Base-by-base conservation (phyloP, 2,113 vertebrate genomes). In the Prunella fulvescens region DNA sequence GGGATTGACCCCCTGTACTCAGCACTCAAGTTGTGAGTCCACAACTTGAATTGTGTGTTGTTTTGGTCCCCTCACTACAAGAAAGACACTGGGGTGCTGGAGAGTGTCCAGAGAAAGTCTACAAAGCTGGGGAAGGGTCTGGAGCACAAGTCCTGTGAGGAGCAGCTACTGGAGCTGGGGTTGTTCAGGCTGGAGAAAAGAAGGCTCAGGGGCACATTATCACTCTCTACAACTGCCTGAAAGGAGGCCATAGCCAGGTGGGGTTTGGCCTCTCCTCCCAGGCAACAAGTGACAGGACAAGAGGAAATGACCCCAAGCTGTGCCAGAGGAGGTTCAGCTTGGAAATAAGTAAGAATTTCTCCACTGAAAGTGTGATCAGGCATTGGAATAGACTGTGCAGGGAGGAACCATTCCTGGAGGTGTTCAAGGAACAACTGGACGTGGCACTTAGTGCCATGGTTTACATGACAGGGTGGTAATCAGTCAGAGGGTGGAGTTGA, bases 1-100 rank as follows among this genome's bases (percentile, higher is more conserved):
- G 42, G 9, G 35, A 33, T 37, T 71, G 17, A 11, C 11, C 4
- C 2, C 4, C 24, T 56, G 17, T 20, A 15, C 23, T 51, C 0
- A 0, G 37, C 8, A 24, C 5, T 56, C 25, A 44, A 17, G 7
- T 13, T 19, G 13, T 48, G 57, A 71, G 29, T 20, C 24, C 11
- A 12, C 31, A 72, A 1, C 5, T 51, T 7, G 4, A 51, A 45
- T 58, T 0, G 0, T 45, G 23, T 45, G 12, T 51, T 65, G 23
- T 73, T 73, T 37, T 39, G 22, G 44, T 50, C 8, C 15, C 8
- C 37, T 81, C 23, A 3, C 3, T 57, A 1, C 28, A 12, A 16
- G 37, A 73, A 37, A 7, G 37, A 53, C 10, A 10, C 3, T 12
- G 28, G 22, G 7, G 7, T 45, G 29, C 78, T 60, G 69, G 19